A percentile compares a stretch with the other conserved stretches of the same genome.
phyloP scores from a whole-genome alignment of 1,140 invertebrate genomes.

The silkworm (Bombyx mori) region DNA sequence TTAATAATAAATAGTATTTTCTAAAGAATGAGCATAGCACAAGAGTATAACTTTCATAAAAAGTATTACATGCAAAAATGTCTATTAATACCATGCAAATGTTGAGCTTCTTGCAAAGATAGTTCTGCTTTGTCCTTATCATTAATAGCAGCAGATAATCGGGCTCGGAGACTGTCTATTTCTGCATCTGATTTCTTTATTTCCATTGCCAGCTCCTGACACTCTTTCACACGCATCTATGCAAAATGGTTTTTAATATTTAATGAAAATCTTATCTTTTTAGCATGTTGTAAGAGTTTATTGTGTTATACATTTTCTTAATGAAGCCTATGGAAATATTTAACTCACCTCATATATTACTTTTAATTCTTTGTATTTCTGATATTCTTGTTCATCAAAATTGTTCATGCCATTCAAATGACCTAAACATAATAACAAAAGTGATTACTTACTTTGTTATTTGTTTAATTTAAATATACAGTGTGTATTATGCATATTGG shows the following conservation, averaged over 20 bases:
- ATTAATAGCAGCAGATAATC: constrained; percentile 60
- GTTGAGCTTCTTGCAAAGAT: constrained; percentile 68
- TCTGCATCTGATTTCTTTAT: constrained; percentile 50
- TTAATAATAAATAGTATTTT: too few relatives aligned
- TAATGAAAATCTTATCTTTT: neutral
- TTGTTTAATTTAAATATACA: too few relatives aligned
- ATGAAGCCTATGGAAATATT: neutral
- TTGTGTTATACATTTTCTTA: neutral
- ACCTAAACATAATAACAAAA: constrained; percentile 24
- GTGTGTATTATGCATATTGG: too few relatives aligned
- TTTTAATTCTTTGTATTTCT: constrained; percentile 59
- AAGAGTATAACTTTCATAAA: too few relatives aligned
- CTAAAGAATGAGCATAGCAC: too few relatives aligned
- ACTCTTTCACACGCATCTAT: constrained; percentile 60
- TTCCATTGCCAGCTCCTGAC: constrained; percentile 48
- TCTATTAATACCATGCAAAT: constrained; percentile 59
- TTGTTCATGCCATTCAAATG: constrained; percentile 52
- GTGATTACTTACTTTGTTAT: too few relatives aligned
- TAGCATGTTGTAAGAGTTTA: neutral
- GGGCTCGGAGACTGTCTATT: constrained; percentile 51
- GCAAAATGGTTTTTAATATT: neutral
- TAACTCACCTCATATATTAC: constrained; percentile 59
- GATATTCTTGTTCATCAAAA: constrained; percentile 47
- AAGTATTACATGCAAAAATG: too few relatives aligned
- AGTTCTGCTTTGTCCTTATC: constrained; percentile 69